phyloP scores from a whole-genome alignment of 2,888 invertebrate species.

The Cephus pulcher region DNA sequence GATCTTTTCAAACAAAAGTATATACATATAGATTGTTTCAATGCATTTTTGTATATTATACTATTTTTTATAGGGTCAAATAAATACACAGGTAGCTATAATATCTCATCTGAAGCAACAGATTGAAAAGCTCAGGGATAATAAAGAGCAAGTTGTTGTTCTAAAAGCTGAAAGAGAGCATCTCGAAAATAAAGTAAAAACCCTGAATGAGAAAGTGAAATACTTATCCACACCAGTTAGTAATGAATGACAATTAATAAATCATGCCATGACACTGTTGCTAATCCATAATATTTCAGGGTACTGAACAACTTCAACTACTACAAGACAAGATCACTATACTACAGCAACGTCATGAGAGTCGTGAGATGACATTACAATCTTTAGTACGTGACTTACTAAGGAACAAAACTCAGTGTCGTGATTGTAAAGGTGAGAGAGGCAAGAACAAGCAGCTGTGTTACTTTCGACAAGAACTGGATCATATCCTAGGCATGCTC shows the following conservation, averaged over 20 bases:
- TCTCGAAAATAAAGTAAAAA: conserved; percentile 66
- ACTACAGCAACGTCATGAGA: conserved; percentile 62
- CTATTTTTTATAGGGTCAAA: conserved; percentile 67
- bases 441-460: conserved; percentile 57
- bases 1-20: conserved; percentile 4
- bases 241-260: conserved; percentile 5
- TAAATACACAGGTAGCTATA: conserved; percentile 73
- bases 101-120: conserved; percentile 65
- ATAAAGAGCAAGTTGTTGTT: conserved; percentile 71
- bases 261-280: background rate
- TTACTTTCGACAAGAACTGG: conserved; percentile 60
- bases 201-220: conserved; percentile 59
- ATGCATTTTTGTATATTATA: conserved; percentile 4
- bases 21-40: background rate
- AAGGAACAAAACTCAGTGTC: conserved; percentile 57
- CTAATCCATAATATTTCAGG: conserved; percentile 37
- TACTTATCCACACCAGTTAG: conserved; percentile 58
- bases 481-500: conserved; percentile 60
- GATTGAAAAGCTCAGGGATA: conserved; percentile 73
- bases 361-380: conserved; percentile 60
- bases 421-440: conserved; percentile 56
- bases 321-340: conserved; percentile 60
- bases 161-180: conserved; percentile 71
- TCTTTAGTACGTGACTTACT: conserved; percentile 58
- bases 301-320: conserved; percentile 58